phyloP scores from a whole-genome alignment of 2,113 vertebrate species.

The Tragelaphus strepsiceros region DNA sequence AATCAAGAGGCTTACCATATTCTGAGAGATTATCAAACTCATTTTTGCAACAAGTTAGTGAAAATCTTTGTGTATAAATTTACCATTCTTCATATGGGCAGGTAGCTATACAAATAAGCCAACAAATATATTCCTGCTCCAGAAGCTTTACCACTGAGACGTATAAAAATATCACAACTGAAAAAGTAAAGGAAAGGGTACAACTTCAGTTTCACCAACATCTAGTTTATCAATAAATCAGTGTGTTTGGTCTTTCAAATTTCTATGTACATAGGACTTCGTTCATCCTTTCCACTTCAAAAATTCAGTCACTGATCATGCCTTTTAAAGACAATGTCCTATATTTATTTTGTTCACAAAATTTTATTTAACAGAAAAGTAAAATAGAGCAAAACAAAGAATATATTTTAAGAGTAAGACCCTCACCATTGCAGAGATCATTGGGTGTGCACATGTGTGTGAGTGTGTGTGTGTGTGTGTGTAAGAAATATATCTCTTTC shows the following conservation, averaged over 20 bases:
- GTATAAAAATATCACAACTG: background rate
- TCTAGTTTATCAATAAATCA: background rate
- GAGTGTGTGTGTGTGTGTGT: background rate
- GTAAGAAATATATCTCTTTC: background rate
- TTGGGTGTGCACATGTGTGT: background rate
- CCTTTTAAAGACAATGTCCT: background rate
- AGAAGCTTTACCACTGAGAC: background rate
- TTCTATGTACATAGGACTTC: background rate
- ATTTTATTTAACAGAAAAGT: constrained; percentile 5
- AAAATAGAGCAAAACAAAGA: background rate
- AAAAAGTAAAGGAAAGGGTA: background rate
- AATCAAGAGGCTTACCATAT: background rate
- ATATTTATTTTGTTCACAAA: background rate
- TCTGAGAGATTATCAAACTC: background rate
- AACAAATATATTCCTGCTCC: background rate
- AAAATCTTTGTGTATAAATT: background rate
- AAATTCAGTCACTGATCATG: background rate
- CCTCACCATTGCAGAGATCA: background rate
- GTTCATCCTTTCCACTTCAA: background rate
- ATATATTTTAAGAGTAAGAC: background rate
- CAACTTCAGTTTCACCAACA: background rate
- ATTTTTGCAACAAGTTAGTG: background rate
- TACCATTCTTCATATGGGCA: background rate
- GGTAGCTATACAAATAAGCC: background rate
- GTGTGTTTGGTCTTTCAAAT: background rate